Evolutionary conservation across 2,888 invertebrate genomes (phyloP), one percentile per base, ranked within the genome.

Genomic region (Drosophila dives): DNA sequence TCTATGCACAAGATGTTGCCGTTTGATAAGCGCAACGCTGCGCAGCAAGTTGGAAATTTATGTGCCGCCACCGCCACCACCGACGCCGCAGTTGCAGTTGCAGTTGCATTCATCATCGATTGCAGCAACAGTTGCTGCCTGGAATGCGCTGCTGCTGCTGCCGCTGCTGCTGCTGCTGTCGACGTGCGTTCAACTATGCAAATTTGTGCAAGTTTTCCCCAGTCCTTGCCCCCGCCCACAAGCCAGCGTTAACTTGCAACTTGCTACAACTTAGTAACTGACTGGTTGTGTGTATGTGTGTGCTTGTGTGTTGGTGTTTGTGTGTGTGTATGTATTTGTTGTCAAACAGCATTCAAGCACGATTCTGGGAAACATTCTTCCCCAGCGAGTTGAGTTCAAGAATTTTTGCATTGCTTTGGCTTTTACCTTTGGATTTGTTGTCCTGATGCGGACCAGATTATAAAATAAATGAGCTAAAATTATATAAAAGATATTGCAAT

Each of bases 271-370:
- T 83, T 80, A 85, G 87, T 86, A 83, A 73, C 76, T 74, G 72
- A 49, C 81, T 80, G 32, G 17, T 11, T 45, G 49, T 61, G n/a
- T 26, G 34, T 54, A 4, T 45, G 33, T 58, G 7, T 20, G 11
- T 56, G 4, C n/a, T n/a, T 49, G n/a, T 59, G 33, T 72, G 53
- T 40, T n/a, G n/a, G 32, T 59, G 55, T 68, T 55, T 66, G 26
- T 64, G 12, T 53, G 49, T 75, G 48, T 64, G 58, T 68, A 48
- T 64, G 62, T 67, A 54, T 51, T 83, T 88, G 88, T 91, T 91
- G 91, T 89, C 89, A 88, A 88, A 91, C 91, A 91, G 83, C 91
- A 91, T 91, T 90, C 87, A 91, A 79, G 91, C 91, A 91, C 90
- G 91, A 89, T 91, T 91, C 91, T 90, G 83, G 80, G 91, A 91